Conservation (phyloP, 2,888 invertebrate genomes). For the Ectemnius cavifrons region DNA sequence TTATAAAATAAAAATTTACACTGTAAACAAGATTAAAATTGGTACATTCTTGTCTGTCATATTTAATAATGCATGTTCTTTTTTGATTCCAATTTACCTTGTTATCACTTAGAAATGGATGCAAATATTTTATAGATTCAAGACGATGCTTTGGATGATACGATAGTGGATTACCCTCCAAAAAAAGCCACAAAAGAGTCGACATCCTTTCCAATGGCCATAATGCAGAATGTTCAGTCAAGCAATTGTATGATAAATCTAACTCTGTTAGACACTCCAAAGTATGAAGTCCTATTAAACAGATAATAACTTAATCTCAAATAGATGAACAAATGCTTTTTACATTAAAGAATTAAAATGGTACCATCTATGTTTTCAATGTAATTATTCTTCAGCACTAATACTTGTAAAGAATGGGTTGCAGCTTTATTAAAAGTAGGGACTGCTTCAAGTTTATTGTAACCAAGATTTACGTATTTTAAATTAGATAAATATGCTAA, state of each 20-base stretch:
- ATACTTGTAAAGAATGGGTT: constrained; percentile 79
- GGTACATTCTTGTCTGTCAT: neutral
- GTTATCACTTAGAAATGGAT: constrained; percentile 79
- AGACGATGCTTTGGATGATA: constrained; percentile 82
- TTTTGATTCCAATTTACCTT: constrained; percentile 70
- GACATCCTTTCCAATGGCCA: constrained; percentile 80
- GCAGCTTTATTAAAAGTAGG: constrained; percentile 81
- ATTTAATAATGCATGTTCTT: neutral
- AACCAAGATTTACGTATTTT: constrained; percentile 83
- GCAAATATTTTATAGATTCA: constrained; percentile 80
- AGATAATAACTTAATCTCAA: constrained; percentile 5
- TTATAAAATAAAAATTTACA: neutral
- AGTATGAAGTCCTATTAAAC: constrained; percentile 77
- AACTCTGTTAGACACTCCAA: constrained; percentile 81
- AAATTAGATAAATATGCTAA: constrained; percentile 82
- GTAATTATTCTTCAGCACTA: constrained; percentile 83
- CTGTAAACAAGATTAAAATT: no score
- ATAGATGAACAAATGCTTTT: constrained; percentile 1
- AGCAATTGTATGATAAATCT: constrained; percentile 83
- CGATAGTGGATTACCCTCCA: constrained; percentile 83
- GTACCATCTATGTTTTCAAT: constrained; percentile 81
- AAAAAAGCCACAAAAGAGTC: constrained; percentile 80
- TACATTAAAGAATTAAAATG: neutral
- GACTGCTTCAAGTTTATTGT: constrained; percentile 81
- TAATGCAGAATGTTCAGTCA: constrained; percentile 81